These are phyloP conservation scores for Carassius gibelio DNA, from an alignment of 2,113 vertebrate species.

Conservation along the genomic window DNA sequence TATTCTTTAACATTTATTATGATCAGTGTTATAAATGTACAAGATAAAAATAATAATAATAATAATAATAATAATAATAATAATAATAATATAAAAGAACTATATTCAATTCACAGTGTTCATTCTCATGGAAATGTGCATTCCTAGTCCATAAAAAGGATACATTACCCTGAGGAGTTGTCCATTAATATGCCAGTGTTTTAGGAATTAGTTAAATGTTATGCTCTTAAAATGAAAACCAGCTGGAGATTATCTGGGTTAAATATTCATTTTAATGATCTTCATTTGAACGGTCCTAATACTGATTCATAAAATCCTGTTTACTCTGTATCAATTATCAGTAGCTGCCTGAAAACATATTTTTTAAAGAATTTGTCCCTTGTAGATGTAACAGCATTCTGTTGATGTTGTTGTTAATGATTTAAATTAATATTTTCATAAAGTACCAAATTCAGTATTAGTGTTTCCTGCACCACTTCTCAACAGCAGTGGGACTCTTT, in stretches of 20 bases:
- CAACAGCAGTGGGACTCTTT: background rate
- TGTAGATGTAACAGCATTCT: background rate
- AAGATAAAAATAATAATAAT: background rate
- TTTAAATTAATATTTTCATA: background rate
- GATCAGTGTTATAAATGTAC: background rate
- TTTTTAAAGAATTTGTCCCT: background rate
- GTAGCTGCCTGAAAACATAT: background rate
- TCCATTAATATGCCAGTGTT: background rate
- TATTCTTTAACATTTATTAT: background rate
- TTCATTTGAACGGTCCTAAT: background rate
- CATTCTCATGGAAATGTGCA: background rate
- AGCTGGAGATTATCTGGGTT: background rate
- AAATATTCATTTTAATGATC: background rate
- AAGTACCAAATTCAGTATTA: background rate
- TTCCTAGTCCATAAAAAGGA: background rate
- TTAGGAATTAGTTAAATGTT: background rate
- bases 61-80: background rate
- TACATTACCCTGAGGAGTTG: background rate
- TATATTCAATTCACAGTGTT: background rate
- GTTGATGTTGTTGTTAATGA: background rate
- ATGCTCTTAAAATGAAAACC: background rate
- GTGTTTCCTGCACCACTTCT: background rate
- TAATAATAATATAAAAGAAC: background rate
- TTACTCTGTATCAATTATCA: background rate
- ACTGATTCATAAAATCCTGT: background rate